Evolutionary conservation across 2,797 vertebrate species (phyloP).

Genomic region (Rhabdophis nuchalis): DNA sequence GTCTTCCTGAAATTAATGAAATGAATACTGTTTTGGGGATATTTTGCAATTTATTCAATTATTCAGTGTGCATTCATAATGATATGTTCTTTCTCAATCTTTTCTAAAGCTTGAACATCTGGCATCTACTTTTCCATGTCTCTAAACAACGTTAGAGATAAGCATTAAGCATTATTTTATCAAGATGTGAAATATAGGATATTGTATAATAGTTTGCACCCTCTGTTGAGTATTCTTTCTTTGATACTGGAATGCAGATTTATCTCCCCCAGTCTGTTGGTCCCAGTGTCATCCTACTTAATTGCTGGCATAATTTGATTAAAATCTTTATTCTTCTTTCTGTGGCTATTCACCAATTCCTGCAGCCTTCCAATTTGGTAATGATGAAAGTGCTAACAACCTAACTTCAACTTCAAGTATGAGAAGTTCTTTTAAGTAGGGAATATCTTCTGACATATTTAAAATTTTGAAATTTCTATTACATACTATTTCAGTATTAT

Average conservation of each 20-base stretch:
- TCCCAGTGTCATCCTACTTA: background rate
- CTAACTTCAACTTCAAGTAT: background rate
- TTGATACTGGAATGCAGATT: background rate
- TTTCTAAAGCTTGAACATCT: background rate
- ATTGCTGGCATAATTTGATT: background rate
- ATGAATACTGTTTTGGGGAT: background rate
- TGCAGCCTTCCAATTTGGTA: background rate
- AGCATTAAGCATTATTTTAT: background rate
- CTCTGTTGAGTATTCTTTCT: background rate
- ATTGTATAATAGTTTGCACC: background rate
- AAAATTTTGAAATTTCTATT: background rate
- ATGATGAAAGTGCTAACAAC: background rate
- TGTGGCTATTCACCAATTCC: background rate
- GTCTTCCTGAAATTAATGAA: background rate
- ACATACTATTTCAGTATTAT: background rate
- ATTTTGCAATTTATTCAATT: background rate
- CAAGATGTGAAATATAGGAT: background rate
- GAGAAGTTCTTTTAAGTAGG: background rate
- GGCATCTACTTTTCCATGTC: background rate
- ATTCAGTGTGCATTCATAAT: background rate
- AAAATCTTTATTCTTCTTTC: background rate
- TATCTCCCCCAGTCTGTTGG: background rate
- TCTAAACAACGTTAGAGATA: background rate
- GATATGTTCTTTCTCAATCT: background rate
- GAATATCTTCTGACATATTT: background rate